Base-by-base conservation (phyloP, 2,113 vertebrate species). In the Coptodon bakossiorum region DNA sequence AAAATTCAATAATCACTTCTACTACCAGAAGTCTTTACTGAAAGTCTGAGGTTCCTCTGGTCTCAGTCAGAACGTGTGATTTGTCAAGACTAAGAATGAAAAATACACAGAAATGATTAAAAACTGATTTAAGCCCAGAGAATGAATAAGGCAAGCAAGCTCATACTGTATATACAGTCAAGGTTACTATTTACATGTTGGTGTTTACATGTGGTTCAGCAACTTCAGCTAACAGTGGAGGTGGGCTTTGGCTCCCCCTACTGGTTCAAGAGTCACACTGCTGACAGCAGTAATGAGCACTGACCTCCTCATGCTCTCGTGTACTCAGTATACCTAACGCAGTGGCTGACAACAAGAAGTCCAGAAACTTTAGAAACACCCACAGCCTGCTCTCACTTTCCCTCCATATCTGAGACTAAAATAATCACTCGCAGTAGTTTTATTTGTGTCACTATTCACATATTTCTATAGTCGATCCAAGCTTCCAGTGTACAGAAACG, bases 71-170 rank as follows among this genome's bases (percentile, higher is more conserved):
- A 84, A 3, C 22, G 43, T 71, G 66, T 68, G 57, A 88, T 81
- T 86, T 76, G 29, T 90, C 73, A 88, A 68, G 45, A 83, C 53
- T 22, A 88, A 73, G 71, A 31, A 54, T 56, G 31, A 83, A 19
- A 81, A 78, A 76, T 63, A 52, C 48, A 68, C 68, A 52, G 24
- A 86, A 82, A 63, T 43, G 0, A 45, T 85, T 83, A 52, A 82
- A 81, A 82, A 57, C 7, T 3, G 12, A 83, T 80, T 86, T 82
- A 45, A 88, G 81, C 81, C 57, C 91, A 89, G 66, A 90, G 63
- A 90, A 90, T 91, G 76, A 93, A 90, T 95, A 96, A 95, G 95
- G 94, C 95, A 95, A 96, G 93, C 92, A 95, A 96, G 93, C 94
- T 95, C 83, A 87, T 88, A 38, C 50, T 91, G 36, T 89, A 92